These are phyloP conservation scores for Sthenelais limicola DNA, from an alignment of 2,888 invertebrate genomes.

Conservation along the genomic window DNA sequence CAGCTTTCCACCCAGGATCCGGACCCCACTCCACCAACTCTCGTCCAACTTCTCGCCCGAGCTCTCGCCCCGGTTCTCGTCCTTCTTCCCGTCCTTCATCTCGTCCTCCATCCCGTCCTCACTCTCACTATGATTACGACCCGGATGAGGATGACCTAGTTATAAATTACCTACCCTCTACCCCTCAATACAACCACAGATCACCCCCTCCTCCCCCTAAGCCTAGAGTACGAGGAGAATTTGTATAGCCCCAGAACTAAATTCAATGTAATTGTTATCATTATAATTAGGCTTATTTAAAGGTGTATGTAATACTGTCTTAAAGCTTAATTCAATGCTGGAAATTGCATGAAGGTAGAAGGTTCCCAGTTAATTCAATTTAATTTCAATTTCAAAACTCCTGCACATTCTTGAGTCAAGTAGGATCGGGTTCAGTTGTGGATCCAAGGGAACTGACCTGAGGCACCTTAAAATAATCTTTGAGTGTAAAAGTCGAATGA, in stretches of 20 bases:
- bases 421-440: too few relatives aligned
- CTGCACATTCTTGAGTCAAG: too few relatives aligned
- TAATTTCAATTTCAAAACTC: too few relatives aligned
- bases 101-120: constrained; percentile 27
- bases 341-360: too few relatives aligned
- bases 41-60: background rate
- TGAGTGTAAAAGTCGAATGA: too few relatives aligned
- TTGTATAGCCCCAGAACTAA: too few relatives aligned
- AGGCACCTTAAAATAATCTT: too few relatives aligned
- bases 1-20: constrained; percentile 12
- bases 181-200: background rate
- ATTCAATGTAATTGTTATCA: background rate
- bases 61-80: background rate
- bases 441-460: too few relatives aligned
- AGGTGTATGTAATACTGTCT: too few relatives aligned
- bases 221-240: constrained; percentile 7
- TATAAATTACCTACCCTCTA: background rate
- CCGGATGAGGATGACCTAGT: background rate
- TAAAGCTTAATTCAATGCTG: too few relatives aligned
- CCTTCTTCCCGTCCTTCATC: constrained; percentile 2
- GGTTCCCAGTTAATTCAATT: too few relatives aligned
- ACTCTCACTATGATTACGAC: constrained; percentile 28
- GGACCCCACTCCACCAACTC: too few relatives aligned
- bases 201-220: constrained; percentile 12
- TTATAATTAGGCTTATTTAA: background rate